These are phyloP conservation scores for Genyomyrus donnyi DNA, from an alignment of 2,113 vertebrate genomes.

Conservation along the genomic window DNA sequence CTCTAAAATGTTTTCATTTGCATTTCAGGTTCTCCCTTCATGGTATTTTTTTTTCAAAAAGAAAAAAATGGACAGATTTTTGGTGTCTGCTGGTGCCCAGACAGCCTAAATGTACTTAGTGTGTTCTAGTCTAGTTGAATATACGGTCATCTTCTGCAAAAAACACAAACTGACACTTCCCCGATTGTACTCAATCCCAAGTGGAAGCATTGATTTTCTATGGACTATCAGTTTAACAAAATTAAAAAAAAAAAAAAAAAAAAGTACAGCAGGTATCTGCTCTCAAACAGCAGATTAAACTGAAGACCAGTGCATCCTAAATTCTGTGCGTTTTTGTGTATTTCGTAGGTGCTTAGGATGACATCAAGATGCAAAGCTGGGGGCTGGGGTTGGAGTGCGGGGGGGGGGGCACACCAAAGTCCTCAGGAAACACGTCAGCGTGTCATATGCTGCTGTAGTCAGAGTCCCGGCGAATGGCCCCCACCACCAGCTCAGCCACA, in stretches of 20 bases:
- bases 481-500: conserved; percentile 67
- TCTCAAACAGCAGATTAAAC: neutral
- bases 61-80: neutral
- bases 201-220: neutral
- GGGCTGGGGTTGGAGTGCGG: neutral
- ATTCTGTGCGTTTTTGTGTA: neutral
- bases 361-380: neutral
- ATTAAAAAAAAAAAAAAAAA: neutral
- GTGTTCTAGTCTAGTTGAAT: neutral
- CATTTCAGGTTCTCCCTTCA: neutral
- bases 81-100: neutral
- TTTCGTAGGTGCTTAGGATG: neutral
- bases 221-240: neutral
- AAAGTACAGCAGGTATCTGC: neutral
- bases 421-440: neutral
- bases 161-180: neutral
- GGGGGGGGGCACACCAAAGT: neutral
- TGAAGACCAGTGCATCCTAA: neutral
- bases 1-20: neutral
- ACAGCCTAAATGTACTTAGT: neutral
- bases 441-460: conserved; percentile 81
- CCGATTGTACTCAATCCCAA: neutral
- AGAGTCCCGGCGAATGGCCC: conserved; percentile 49
- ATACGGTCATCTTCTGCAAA: neutral
- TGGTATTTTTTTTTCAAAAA: neutral